Percentiles rank a stretch among this genome's conserved stretches.
phyloP scores from a whole-genome alignment of 2,888 invertebrate genomes.

The Lymantria monacha region DNA sequence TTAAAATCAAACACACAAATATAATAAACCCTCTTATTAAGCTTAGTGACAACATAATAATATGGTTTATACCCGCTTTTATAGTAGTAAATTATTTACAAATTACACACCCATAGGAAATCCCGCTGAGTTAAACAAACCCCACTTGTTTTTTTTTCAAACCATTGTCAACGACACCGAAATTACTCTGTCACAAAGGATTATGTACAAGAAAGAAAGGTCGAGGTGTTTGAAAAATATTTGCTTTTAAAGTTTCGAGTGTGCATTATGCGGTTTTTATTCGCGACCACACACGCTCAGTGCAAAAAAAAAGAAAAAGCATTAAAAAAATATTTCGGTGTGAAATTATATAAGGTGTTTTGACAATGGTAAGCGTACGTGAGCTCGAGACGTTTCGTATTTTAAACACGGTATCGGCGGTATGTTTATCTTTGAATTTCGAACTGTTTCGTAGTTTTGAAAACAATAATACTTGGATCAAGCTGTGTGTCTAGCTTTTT shows the following conservation, averaged over 20 bases:
- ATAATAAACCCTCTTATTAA: conserved; percentile 49
- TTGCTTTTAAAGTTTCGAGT: conserved; percentile 68
- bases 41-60: conserved; percentile 70
- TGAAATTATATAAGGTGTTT: conserved; percentile 78
- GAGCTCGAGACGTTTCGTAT: conserved; percentile 65
- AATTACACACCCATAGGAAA: conserved; percentile 70
- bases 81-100: conserved; percentile 65
- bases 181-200: conserved; percentile 74
- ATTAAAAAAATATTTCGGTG: conserved; percentile 41
- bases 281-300: conserved; percentile 64
- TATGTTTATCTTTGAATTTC: conserved; percentile 52
- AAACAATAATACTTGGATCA: conserved; percentile 6
- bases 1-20: conserved; percentile 26
- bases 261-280: conserved; percentile 63
- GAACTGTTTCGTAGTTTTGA: conserved; percentile 14
- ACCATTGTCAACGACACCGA: conserved; percentile 74
- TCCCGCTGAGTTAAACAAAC: conserved; percentile 68
- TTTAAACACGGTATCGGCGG: conserved; percentile 67
- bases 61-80: conserved; percentile 44
- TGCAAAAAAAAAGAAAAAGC: conserved; percentile 23
- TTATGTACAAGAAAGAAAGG: conserved; percentile 50
- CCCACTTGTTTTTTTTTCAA: conserved; percentile 40
- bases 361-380: conserved; percentile 76
- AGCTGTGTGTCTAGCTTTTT: neutral
- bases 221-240: conserved; percentile 79